Percentiles rank a stretch among this genome's conserved stretches.
Evolutionary conservation across 2,113 vertebrate species (phyloP).

Genomic region (Ophiodon elongatus): DNA sequence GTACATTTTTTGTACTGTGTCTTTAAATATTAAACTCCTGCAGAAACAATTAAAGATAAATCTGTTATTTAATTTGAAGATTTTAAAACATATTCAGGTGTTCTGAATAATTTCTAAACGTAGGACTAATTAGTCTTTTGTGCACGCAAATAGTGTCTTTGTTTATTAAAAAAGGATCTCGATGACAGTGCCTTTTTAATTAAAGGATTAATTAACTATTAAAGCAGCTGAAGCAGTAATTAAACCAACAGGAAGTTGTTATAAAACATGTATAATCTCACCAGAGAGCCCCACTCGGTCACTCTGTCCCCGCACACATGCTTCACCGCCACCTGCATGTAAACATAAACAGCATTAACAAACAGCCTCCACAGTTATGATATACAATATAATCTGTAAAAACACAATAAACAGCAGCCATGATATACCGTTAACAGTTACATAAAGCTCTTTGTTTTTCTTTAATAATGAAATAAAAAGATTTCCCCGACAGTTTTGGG

Average conservation of each 20-base stretch:
- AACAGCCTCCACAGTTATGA: not conserved
- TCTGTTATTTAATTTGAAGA: too few species aligned
- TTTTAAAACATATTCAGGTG: too few species aligned
- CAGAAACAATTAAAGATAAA: too few species aligned
- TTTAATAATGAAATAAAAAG: not conserved
- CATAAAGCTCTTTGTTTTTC: not conserved
- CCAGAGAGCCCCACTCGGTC: constrained; percentile 88
- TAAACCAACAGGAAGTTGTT: not conserved
- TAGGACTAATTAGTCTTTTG: not conserved
- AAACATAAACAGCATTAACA: constrained; percentile 20
- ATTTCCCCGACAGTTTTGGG: not conserved
- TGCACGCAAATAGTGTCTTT: not conserved
- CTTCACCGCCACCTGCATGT: constrained; percentile 90
- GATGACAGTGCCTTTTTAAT: too few species aligned
- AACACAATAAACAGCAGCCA: not conserved
- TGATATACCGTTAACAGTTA: not conserved
- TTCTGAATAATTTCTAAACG: not conserved
- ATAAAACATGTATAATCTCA: constrained; percentile 33
- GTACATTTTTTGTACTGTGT: too few species aligned
- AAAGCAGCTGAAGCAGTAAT: not conserved
- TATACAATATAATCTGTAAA: not conserved
- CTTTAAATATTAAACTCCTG: too few species aligned
- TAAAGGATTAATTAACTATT: not conserved
- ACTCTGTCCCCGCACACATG: constrained; percentile 93
- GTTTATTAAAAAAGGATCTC: not conserved